Conservation (phyloP, 2,113 vertebrate genomes). For the Catharus bicknelli region DNA sequence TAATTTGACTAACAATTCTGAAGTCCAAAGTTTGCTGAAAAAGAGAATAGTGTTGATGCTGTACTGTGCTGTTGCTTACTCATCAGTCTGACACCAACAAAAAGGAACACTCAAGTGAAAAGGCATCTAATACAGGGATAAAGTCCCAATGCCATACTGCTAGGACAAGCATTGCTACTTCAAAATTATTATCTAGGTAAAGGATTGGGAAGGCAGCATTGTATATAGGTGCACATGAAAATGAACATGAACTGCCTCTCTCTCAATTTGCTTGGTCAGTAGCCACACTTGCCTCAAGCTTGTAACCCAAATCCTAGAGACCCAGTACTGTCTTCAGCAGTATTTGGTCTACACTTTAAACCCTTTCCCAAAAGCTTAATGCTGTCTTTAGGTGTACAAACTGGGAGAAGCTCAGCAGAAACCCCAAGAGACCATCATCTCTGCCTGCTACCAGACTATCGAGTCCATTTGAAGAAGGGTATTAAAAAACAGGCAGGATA, state of each 20-base stretch:
- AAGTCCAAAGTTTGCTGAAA: background rate
- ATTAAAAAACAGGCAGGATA: background rate
- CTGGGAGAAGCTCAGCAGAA: background rate
- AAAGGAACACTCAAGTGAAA: background rate
- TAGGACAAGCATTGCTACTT: background rate
- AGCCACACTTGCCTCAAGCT: background rate
- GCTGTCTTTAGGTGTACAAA: background rate
- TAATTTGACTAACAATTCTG: background rate
- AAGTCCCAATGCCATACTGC: background rate
- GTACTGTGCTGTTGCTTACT: background rate
- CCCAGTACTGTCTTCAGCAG: background rate
- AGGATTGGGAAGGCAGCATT: background rate
- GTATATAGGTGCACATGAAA: background rate
- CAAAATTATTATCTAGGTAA: background rate
- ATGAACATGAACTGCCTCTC: background rate
- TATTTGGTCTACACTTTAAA: background rate
- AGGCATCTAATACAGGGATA: background rate
- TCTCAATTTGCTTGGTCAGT: background rate
- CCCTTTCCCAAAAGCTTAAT: background rate
- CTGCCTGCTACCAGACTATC: background rate
- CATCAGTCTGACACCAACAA: background rate
- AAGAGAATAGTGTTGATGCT: background rate
- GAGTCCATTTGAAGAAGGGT: background rate
- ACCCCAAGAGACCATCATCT: background rate
- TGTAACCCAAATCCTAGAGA: background rate